A percentile compares a stretch with the other conserved stretches of the same genome.
Evolutionary conservation across 2,113 vertebrate species (phyloP).

Genomic region (Miniopterus natalensis): DNA sequence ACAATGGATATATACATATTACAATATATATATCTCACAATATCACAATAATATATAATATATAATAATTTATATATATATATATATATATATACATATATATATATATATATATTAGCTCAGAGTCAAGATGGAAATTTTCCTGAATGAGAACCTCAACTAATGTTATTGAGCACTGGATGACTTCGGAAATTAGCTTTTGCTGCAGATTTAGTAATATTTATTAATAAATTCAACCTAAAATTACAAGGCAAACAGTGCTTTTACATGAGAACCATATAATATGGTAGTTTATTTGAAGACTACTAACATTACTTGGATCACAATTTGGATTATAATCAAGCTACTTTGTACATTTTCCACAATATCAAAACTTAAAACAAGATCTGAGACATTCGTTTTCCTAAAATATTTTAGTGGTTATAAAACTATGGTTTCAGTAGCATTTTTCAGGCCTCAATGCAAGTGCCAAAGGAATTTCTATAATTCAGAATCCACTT

Average conservation of each 20-base stretch:
- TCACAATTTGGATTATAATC: background rate
- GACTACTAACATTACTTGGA: background rate
- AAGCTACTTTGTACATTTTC: background rate
- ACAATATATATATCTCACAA: too few species aligned
- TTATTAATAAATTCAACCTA: background rate
- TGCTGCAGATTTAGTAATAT: background rate
- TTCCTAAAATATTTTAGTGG: background rate
- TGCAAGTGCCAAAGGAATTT: background rate
- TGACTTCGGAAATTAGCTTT: background rate
- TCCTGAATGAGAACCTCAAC: background rate
- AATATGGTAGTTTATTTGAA: background rate
- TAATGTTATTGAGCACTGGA: background rate
- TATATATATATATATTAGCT: background rate
- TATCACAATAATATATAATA: too few species aligned
- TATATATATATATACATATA: too few species aligned
- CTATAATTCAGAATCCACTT: background rate
- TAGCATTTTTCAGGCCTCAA: conserved; percentile 1
- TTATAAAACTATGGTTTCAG: background rate
- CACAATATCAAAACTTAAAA: background rate
- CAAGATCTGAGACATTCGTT: background rate
- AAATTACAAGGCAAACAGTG: background rate
- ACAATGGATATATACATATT: too few species aligned
- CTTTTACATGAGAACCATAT: background rate
- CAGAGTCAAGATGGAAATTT: background rate
- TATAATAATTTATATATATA: too few species aligned